Base-by-base conservation (phyloP, 1,140 invertebrate species). In the Cotesia vestalis region DNA sequence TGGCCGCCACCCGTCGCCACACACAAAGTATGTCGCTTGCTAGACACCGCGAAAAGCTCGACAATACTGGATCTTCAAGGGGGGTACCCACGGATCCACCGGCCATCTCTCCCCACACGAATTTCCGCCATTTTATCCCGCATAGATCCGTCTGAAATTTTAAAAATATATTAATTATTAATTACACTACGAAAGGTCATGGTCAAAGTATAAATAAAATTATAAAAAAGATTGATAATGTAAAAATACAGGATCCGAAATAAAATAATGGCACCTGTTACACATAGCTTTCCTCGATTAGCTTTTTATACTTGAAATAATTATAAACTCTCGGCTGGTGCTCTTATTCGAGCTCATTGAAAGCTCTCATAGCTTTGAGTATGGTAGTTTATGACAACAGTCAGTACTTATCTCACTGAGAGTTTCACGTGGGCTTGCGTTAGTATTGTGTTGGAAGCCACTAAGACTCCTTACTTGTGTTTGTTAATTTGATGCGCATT, bases 101-200 rank as follows among this genome's bases (percentile, higher is more conserved):
- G 78, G 88, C 88, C 72, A 89, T 88, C 83, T 93, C 94, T 83
- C 94, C 92, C 90, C 93, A 95, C 80, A 93, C 91, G 78, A 96
- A 90, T 85, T 96, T 96, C 90, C 95, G 94, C 98, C 97, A 99
- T 95, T 98, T 98, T 88, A 99, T 99, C 81, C 97, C 97, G 90
- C 95, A 96, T 81, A 99, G 91, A 89, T 99, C 97, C 86, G 97
- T 98, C 97, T 98, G 89, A 4, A 75, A 59, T 67, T 62, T 66
- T 12, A 64, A 34, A 27, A 34, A 5, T 27, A 59, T 38, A 27
- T 66, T 40, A 38, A 17, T 12, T 51, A 52, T 11, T 11, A 52
- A 52, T 55, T 14, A 14, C 3, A 46, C 5, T 46, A 46, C 11
- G 6, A 46, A 46, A 46, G 40, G 40, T 46, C 40, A 46, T 46